phyloP scores from a whole-genome alignment of 2,797 vertebrate genomes.

The Catharus ustulatus region DNA sequence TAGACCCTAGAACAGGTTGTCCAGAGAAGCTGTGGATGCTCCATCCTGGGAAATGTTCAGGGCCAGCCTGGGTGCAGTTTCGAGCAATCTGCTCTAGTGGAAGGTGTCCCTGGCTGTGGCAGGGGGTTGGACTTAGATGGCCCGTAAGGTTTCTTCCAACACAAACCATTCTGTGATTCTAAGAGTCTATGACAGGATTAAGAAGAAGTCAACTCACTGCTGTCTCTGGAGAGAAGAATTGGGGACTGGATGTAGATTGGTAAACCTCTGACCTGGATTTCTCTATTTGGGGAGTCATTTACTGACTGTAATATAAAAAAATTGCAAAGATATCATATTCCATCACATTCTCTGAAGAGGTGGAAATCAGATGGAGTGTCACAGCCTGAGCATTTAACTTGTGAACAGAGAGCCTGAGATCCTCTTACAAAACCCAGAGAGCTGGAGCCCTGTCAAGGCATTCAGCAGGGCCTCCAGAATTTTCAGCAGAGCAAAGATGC shows the following conservation, averaged over 20 bases:
- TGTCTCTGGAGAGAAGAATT: not conserved
- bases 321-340: not conserved
- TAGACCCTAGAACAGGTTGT: not conserved
- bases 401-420: not conserved
- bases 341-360: not conserved
- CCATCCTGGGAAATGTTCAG: not conserved
- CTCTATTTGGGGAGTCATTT: not conserved
- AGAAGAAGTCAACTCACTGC: not conserved
- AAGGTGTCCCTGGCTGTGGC: fast-evolving
- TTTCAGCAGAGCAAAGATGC: not conserved
- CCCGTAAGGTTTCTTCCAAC: not conserved
- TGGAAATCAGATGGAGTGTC: not conserved
- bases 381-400: not conserved
- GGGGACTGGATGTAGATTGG: not conserved
- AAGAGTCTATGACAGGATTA: not conserved
- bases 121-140: not conserved
- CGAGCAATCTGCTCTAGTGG: not conserved
- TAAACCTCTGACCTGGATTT: not conserved
- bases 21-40: not conserved
- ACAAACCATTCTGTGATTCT: not conserved
- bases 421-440: not conserved
- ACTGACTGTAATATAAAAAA: not conserved
- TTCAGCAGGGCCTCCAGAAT: not conserved
- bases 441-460: not conserved
- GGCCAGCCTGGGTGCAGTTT: not conserved